Conservation (phyloP, 1,140 invertebrate species). For the Drosophila takahashii region DNA sequence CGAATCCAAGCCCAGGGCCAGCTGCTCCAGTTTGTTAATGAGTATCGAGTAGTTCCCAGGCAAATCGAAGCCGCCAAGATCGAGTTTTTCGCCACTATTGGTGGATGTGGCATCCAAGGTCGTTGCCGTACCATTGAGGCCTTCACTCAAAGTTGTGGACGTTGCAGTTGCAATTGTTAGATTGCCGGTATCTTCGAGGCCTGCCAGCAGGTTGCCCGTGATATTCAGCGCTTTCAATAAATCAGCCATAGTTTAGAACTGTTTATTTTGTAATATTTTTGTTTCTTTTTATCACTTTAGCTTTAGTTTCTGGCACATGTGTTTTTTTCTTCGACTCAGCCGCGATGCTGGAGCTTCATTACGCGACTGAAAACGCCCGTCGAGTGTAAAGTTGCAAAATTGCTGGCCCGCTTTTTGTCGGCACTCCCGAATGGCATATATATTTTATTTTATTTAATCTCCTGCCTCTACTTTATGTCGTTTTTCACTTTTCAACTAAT, state of each 20-base stretch:
- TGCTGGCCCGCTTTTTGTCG: conserved; percentile 68
- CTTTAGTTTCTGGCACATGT: conserved; percentile 34
- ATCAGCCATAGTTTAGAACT: conserved; percentile 51
- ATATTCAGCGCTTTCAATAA: conserved; percentile 70
- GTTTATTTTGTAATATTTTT: conserved; percentile 10
- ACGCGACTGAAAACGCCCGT: conserved; percentile 67
- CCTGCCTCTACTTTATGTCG: conserved; percentile 50
- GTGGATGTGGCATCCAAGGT: conserved; percentile 41
- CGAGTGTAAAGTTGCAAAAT: conserved; percentile 75
- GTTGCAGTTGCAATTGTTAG: conserved; percentile 23
- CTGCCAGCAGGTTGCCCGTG: conserved; percentile 67
- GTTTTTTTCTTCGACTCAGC: conserved; percentile 55
- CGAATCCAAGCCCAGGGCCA: conserved; percentile 77
- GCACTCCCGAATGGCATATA: conserved; percentile 48
- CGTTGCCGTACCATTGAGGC: conserved; percentile 50
- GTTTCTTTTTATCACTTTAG: conserved; percentile 9
- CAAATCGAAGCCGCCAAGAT: conserved; percentile 73
- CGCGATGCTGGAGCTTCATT: conserved; percentile 73
- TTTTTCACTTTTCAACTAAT: conserved; percentile 80
- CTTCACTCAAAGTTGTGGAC: conserved; percentile 8
- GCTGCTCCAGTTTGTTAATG: conserved; percentile 81
- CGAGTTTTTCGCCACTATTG: conserved; percentile 64
- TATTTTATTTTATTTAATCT: conserved; percentile 54
- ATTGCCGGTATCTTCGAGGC: conserved; percentile 55
- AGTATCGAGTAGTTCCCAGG: conserved; percentile 83